phyloP scores from a whole-genome alignment of 2,113 vertebrate species.

The Ahaetulla prasina region DNA sequence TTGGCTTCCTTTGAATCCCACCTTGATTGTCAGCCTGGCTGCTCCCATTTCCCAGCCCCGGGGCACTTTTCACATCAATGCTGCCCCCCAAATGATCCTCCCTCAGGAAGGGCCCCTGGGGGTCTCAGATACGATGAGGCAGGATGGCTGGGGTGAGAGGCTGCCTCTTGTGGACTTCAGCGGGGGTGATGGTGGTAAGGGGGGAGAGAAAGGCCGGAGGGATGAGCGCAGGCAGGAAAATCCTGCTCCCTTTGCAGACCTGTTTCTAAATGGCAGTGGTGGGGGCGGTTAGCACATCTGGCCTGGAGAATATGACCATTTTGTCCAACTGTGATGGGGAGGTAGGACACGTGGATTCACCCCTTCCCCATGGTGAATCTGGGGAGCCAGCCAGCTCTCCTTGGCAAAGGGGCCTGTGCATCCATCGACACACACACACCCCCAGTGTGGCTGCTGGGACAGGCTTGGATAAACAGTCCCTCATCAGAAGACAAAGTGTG shows the following conservation, averaged over 20 bases:
- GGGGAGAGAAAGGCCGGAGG: not conserved
- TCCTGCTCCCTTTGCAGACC: not conserved
- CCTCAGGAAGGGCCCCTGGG: not conserved
- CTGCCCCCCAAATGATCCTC: not conserved
- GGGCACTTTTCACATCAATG: not conserved
- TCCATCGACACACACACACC: not conserved
- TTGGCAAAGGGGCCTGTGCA: not conserved
- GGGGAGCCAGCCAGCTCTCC: not conserved
- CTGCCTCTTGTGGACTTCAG: not conserved
- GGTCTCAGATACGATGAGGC: not conserved
- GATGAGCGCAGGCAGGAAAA: not conserved
- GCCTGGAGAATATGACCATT: not conserved
- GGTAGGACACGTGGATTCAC: not conserved
- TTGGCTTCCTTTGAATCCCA: not conserved
- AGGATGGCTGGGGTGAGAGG: not conserved
- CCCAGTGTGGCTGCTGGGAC: not conserved
- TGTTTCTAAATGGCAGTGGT: not conserved
- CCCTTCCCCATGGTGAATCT: not conserved
- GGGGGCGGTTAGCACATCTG: not conserved
- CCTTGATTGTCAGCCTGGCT: not conserved
- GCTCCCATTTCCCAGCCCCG: not conserved
- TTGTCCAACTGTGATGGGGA: not conserved
- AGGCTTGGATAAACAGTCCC: conserved; percentile 4
- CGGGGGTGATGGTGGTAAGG: too few relatives aligned
- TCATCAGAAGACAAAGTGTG: not conserved